Base-by-base conservation (phyloP, 1,140 invertebrate genomes). In the Drosophila nebulosa region DNA sequence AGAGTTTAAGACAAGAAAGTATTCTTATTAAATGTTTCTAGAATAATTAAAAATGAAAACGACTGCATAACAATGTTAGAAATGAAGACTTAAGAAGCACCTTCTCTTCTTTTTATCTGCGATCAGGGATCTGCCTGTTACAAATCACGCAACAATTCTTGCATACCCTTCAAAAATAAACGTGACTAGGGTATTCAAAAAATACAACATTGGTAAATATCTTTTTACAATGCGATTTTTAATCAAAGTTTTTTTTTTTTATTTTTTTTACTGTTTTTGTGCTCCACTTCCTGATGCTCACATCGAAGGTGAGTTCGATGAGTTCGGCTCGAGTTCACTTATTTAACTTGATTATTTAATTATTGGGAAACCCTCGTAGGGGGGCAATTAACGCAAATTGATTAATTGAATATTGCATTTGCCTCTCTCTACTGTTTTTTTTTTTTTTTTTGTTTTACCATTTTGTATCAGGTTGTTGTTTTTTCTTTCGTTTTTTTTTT, bases 171-270 rank as follows among this genome's bases (percentile, higher is more conserved):
- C 10, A 9, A 21, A 9, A 6, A 16, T 27, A 56, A 61, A 46
- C 50, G 51, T 21, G 52, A 39, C 10, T 24, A 36, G 27, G 18
- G 6, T 30, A 36, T 59, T 42, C 66, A 61, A 68, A 68, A 36
- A 62, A 61, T 64, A 50, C 62, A 65, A 76, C 56, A 56, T 66
- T 61, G 56, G 63, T 61, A 75, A 74, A 86, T 85, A 86, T 80
- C 69, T 85, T 86, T 85, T 79, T 71, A 68, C 80, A 74, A 74
- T 85, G 65, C 64, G 64, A 71, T 66, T 85, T 84, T 80, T 85
- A 86, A 85, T 85, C 81, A 85, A 83, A 68, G 73, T 86, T 80
- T 85, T 85, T 74, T 62, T 9, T 26, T 32, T n/a, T 4, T 21
- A n/a, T 86, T 80, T 85, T 85, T 74, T 62, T 9, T 26, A 26